Conservation (phyloP, 2,797 vertebrate species). For the Lacerta bilineata region DNA sequence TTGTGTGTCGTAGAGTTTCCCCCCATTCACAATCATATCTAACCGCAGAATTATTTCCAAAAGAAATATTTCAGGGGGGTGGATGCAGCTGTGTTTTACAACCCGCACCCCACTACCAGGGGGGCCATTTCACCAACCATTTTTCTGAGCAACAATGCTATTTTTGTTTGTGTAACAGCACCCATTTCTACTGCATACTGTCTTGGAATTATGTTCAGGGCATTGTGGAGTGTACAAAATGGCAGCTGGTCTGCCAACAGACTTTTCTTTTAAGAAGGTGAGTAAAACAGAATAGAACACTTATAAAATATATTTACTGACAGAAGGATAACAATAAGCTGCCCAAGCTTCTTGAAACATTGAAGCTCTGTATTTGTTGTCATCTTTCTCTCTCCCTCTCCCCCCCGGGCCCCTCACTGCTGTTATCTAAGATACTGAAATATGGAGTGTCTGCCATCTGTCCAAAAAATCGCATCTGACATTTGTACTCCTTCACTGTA, state of each 20-base stretch:
- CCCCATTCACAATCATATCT: neutral
- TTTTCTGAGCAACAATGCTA: neutral
- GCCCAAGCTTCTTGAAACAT: constrained; percentile 8
- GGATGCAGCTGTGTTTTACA: no score
- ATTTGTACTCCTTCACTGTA: neutral
- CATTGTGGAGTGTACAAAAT: neutral
- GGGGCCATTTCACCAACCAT: neutral
- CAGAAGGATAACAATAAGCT: neutral
- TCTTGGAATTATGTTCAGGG: neutral
- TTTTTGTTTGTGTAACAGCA: neutral
- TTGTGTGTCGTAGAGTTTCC: no score
- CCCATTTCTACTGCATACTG: neutral
- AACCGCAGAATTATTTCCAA: neutral
- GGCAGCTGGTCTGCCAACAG: neutral
- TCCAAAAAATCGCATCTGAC: neutral
- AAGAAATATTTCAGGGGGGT: no score
- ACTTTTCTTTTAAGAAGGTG: neutral
- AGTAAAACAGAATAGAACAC: neutral
- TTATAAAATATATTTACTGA: neutral
- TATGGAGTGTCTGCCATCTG: constrained; percentile 5
- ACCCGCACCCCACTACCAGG: neutral
- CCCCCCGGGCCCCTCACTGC: neutral
- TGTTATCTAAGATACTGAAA: neutral
- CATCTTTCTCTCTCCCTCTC: neutral
- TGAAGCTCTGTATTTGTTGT: neutral